These are phyloP conservation scores for Geopemphigus sp. DNA, from an alignment of 1,140 invertebrate species.

Conservation along the genomic window DNA sequence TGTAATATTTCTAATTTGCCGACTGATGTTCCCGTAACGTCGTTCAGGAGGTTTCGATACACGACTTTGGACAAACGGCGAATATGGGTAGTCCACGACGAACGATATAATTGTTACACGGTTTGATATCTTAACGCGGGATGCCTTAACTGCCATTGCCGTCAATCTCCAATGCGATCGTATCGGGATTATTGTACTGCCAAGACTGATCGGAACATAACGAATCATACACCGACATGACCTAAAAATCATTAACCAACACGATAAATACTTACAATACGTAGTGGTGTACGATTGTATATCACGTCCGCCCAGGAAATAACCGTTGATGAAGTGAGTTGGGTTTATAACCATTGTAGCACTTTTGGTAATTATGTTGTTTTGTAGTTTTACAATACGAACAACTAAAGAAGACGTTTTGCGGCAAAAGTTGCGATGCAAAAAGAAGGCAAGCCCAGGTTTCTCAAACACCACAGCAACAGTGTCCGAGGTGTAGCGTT, in stretches of 20 bases:
- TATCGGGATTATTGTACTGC: not conserved
- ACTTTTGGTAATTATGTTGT: not conserved
- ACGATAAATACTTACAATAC: not conserved
- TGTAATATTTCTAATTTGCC: not conserved
- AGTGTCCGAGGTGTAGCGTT: constrained; percentile 59
- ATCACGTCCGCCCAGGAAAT: too few relatives aligned
- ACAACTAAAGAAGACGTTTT: too few relatives aligned
- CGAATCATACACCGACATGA: not conserved
- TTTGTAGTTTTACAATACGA: not conserved
- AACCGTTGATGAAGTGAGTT: constrained; percentile 4
- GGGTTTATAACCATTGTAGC: not conserved
- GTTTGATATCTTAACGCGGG: too few relatives aligned
- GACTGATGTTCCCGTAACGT: not conserved
- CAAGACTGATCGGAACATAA: not conserved
- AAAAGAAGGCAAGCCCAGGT: constrained; percentile 58
- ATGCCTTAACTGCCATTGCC: too few relatives aligned
- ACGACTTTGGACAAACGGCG: not conserved
- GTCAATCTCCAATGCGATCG: not conserved
- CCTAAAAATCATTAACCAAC: not conserved
- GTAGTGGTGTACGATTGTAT: not conserved
- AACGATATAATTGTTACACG: not conserved
- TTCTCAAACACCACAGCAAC: constrained; percentile 58
- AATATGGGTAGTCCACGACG: not conserved
- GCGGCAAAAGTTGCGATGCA: constrained; percentile 55
- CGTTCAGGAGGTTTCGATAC: not conserved